Base-by-base conservation (phyloP, 2,888 invertebrate species). In the Pogonocherus hispidulus region DNA sequence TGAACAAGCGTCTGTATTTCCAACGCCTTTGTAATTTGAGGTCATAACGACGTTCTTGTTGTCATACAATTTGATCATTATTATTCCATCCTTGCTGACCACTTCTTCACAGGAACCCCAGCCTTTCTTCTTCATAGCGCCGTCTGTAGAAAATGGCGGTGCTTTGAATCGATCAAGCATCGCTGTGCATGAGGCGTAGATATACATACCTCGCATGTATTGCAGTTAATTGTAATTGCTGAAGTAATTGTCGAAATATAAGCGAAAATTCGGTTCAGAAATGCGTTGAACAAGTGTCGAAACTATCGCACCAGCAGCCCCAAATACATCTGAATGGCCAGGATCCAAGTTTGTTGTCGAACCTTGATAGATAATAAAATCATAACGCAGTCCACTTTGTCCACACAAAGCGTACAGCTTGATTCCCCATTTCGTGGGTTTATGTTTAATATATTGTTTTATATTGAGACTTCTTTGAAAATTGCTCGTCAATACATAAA, bases 71-170 rank as follows among this genome's bases (percentile, higher is more conserved):
- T 66, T 49, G 19, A 60, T 52, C 54, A 73, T 60, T 35, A 69
- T 41, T 35, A 62, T 65, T 57, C 65, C 68, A 56, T 70, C 70
- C 22, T 56, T 35, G 52, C 70, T 77, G 19, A 69, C 11, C 19
- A 69, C 27, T 63, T 71, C 63, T 35, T 75, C 67, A 46, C 23
- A 41, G 56, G 56, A 63, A 19, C 72, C 72, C 23, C 70, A 46
- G 19, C 49, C 56, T 51, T 69, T 70, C 46, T 68, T 70, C 46
- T 66, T 70, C 57, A 75, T 35, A 22, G 66, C 59, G 59, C 70
- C 70, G 44, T 76, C 74, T 37, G 65, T 11, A 47, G 65, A 35
- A 16, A 79, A 68, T 51, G 74, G 75, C 19, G 77, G 74, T 14
- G 63, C 63, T 5, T 9, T 11, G 63, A 76, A 75, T 52, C 76